These are phyloP conservation scores for Samia ricini DNA, from an alignment of 1,140 invertebrate genomes.

Conservation along the genomic window DNA sequence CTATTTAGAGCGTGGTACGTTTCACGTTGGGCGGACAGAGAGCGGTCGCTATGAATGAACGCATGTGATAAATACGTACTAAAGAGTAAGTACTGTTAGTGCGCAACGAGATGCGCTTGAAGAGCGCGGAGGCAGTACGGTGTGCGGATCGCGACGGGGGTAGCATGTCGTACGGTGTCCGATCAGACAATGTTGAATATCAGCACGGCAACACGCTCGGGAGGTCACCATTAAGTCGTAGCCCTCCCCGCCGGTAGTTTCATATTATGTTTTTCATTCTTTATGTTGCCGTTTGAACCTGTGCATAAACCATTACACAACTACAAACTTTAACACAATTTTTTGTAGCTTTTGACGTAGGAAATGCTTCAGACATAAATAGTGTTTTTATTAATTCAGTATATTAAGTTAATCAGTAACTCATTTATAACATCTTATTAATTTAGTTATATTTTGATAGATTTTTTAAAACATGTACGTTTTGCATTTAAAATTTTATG, in stretches of 20 bases:
- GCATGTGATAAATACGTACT: constrained; percentile 54
- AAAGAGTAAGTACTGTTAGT: constrained; percentile 67
- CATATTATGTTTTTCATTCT: constrained; percentile 23
- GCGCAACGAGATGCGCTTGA: constrained; percentile 60
- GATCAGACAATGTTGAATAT: constrained; percentile 43
- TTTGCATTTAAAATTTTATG: too few relatives aligned
- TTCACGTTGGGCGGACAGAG: constrained; percentile 50
- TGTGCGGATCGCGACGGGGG: constrained; percentile 56
- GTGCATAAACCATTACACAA: neutral
- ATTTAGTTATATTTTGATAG: too few relatives aligned
- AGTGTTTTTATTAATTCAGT: neutral
- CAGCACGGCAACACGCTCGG: constrained; percentile 18
- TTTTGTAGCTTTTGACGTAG: neutral
- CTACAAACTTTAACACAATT: neutral
- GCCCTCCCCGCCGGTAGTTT: constrained; percentile 46
- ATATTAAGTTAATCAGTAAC: too few relatives aligned
- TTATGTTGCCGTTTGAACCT: neutral
- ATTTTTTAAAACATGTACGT: too few relatives aligned
- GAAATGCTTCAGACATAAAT: neutral
- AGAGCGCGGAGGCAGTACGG: constrained; percentile 58
- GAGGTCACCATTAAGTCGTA: constrained; percentile 15
- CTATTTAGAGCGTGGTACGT: constrained; percentile 57
- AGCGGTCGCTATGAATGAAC: constrained; percentile 64
- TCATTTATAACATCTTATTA: too few relatives aligned
- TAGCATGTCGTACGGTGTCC: constrained; percentile 60